These are phyloP conservation scores for Drosophila micromelanica DNA, from an alignment of 1,140 invertebrate genomes.

Conservation along the genomic window DNA sequence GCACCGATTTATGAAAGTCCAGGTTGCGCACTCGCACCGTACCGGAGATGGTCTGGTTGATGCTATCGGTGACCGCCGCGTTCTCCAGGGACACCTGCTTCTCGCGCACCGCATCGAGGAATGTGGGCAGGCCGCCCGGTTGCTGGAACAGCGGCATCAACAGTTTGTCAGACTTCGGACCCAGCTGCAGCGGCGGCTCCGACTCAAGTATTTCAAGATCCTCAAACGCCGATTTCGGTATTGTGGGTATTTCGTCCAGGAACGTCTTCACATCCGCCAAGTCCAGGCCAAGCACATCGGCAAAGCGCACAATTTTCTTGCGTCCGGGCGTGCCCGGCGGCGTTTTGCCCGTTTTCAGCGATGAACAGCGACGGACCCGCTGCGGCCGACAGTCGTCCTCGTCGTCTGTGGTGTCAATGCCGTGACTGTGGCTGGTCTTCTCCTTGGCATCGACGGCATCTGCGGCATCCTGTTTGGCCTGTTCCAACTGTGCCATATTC, in stretches of 20 bases:
- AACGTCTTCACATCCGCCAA: constrained; percentile 95
- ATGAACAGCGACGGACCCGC: constrained; percentile 91
- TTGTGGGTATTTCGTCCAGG: constrained; percentile 93
- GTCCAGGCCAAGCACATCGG: constrained; percentile 96
- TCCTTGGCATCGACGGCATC: constrained; percentile 12
- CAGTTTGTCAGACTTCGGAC: constrained; percentile 85
- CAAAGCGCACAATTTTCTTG: constrained; percentile 98
- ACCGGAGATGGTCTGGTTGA: constrained; percentile 92
- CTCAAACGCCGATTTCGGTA: constrained; percentile 93
- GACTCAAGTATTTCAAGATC: constrained; percentile 86
- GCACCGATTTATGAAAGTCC: constrained; percentile 95
- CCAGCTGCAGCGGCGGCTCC: constrained; percentile 84
- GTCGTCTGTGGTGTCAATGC: constrained; percentile 74
- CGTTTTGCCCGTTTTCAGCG: constrained; percentile 95
- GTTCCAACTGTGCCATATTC: constrained; percentile 48
- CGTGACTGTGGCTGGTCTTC: constrained; percentile 50
- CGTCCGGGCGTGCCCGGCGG: constrained; percentile 94
- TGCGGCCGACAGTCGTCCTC: constrained; percentile 86
- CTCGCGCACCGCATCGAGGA: constrained; percentile 90
- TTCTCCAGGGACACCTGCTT: constrained; percentile 94
- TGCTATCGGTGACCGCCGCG: constrained; percentile 89
- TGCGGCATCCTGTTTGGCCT: constrained; percentile 49
- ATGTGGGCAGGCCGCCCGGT: constrained; percentile 90
- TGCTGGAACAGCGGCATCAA: constrained; percentile 93
- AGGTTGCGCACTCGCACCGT: constrained; percentile 95